Base-by-base conservation (phyloP, 1,140 invertebrate genomes). In the Macrostomum lignano region DNA sequence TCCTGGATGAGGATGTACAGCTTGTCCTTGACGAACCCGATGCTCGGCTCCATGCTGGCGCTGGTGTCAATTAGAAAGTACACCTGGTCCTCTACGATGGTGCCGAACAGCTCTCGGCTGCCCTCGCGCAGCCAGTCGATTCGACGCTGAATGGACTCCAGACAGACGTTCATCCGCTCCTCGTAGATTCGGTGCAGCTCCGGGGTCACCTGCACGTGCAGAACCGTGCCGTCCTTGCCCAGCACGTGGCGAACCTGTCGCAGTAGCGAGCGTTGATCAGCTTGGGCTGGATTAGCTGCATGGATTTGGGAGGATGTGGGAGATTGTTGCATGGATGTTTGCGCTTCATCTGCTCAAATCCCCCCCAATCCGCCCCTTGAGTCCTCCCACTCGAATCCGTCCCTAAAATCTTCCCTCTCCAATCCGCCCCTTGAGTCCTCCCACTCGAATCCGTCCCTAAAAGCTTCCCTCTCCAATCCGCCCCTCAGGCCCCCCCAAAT, bases 11-110 rank as follows among this genome's bases (percentile, higher is more conserved):
- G 40, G 31, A 50, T 33, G 38, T 50, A 50, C 3, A 56, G 35
- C 35, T 52, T 54, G 19, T 57, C 47, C 33, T 57, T 55, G 13
- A 57, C 46, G 44, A 52, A 56, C 28, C 48, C 43, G 11, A 58
- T 44, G 37, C 46, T 49, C 9, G 48, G 44, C 29, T 46, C 42
- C 54, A 58, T 58, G 6, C 52, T 55, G 13, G 43, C 40, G 24
- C 53, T 56, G 1, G 45, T 52, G 35, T 58, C 55, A 33, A 58
- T 48, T 2, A 57, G 38, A 31, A 58, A 44, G 33, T 55, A 57
- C 21, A 58, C 26, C 34, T 51, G 44, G 21, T 55, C 48, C 37
- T 58, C 55, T 20, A 56, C 45, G 0, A 58, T 42, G 20, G 51
- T 58, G 7, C 55, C 55, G 48, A 58, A 59, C 17, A 57, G 37